These are phyloP conservation scores for Centroberyx gerrardi DNA, from an alignment of 2,797 vertebrate genomes.

Conservation along the genomic window DNA sequence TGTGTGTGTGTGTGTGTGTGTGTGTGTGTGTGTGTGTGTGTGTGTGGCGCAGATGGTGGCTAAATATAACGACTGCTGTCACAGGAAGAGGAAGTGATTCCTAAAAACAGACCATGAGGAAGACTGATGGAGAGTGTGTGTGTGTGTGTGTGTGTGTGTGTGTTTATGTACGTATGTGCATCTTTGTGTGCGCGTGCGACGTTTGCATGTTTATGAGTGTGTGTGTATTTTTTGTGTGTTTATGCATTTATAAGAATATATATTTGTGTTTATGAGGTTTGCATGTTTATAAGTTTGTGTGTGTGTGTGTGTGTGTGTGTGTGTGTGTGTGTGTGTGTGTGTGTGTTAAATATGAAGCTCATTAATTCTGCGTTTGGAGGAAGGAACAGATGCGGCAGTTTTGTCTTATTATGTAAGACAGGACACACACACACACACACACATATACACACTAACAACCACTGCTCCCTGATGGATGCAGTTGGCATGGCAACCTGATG, in stretches of 20 bases:
- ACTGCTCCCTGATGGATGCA: conserved; percentile 55
- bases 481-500: conserved; percentile 79
- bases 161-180: conserved; percentile 21
- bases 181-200: conserved; percentile 20
- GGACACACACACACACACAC: conserved; percentile 29
- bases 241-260: neutral
- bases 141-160: conserved; percentile 1
- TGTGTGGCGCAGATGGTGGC: conserved; percentile 61
- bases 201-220: conserved; percentile 1
- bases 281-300: conserved; percentile 22
- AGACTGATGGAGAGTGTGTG: conserved; percentile 23
- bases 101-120: conserved; percentile 56
- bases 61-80: conserved; percentile 66
- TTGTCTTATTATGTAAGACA: conserved; percentile 64
- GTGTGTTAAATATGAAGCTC: conserved; percentile 23
- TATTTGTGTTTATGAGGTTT: neutral
- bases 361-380: conserved; percentile 51
- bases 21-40: conserved; percentile 27
- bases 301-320: conserved; percentile 25
- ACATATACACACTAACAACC: conserved; percentile 28
- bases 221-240: conserved; percentile 7
- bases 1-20: conserved; percentile 16
- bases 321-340: conserved; percentile 23
- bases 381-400: conserved; percentile 73
- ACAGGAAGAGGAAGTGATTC: conserved; percentile 74